Conservation (phyloP, 2,888 invertebrate genomes). For the Ctenicera cuprea region DNA sequence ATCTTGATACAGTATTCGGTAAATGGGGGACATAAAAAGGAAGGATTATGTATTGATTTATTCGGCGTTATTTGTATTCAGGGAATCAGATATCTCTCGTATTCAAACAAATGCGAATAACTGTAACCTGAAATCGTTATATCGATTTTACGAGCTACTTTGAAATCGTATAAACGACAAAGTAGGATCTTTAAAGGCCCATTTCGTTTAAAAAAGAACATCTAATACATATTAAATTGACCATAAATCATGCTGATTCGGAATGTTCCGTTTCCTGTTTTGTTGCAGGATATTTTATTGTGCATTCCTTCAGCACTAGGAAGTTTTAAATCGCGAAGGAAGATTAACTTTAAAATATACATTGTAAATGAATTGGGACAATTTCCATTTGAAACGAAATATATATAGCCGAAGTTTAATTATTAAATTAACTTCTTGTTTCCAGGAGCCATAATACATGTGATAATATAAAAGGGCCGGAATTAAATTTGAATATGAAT, state of each 20-base stretch:
- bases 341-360: constrained; percentile 41
- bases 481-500: constrained; percentile 62
- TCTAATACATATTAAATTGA: constrained; percentile 54
- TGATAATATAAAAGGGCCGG: constrained; percentile 54
- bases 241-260: constrained; percentile 51
- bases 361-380: constrained; percentile 38
- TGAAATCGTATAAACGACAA: constrained; percentile 48
- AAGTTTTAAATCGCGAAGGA: constrained; percentile 37
- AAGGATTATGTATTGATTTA: constrained; percentile 38
- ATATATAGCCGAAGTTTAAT: constrained; percentile 39
- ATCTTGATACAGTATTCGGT: neutral
- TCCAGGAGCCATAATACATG: constrained; percentile 42
- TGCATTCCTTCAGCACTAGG: constrained; percentile 30
- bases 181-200: constrained; percentile 47
- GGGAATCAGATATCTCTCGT: constrained; percentile 28
- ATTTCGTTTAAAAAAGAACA: constrained; percentile 49
- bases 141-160: constrained; percentile 49
- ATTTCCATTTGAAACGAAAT: constrained; percentile 18
- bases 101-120: constrained; percentile 41
- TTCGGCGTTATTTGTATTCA: constrained; percentile 31
- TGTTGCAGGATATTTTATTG: constrained; percentile 46
- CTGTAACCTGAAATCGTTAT: constrained; percentile 39
- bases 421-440: constrained; percentile 44
- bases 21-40: neutral
- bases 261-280: constrained; percentile 48